Base-by-base conservation (phyloP, 2,888 invertebrate species). In the Dilophus febrilis region DNA sequence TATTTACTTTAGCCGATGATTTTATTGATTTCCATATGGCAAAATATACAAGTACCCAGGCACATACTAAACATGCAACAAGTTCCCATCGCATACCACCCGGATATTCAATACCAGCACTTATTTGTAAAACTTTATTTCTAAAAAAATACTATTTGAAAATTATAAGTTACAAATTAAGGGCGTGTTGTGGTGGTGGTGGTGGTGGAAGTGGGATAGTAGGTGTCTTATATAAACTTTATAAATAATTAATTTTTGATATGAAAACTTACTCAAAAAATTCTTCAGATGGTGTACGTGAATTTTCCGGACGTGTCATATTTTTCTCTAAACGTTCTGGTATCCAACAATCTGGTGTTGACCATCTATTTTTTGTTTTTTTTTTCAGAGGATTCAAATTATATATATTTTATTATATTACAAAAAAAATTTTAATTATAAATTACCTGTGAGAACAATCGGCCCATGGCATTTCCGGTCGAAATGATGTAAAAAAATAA, bases 11-110 rank as follows among this genome's bases (percentile, higher is more conserved):
- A 28, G 85, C 86, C 37, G 90, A 90, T n/a, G 90, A 87, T 58
- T 86, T 85, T 44, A 92, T 86, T 46, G 91, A 91, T 65, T 92
- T 94, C 87, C 91, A 94, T 38, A 94, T 77, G 48, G 91, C 88
- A 63, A 94, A 88, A 65, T 94, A 95, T 40, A 94, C 88, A 51
- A 94, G 66, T 46, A 91, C 71, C 94, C 94, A 95, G 46, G 91
- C 88, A 52, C 85, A 77, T 39, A 92, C 71, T 41, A 94, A 70
- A 54, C 91, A 88, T 36, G 87, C 80, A 26, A 87, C 80, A 44
- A 94, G 64, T 55, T 92, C 88, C 86, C 88, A 88, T 51, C 88
- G 71, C 56, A 92, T 66, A 47, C 66, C 68, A 42, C 85, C 87
- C 27, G 82, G 78, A 50, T 73, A 77, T 54, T 90, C 85, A 44